phyloP scores from a whole-genome alignment of 1,140 invertebrate species.

The Drosophila lacertosa region DNA sequence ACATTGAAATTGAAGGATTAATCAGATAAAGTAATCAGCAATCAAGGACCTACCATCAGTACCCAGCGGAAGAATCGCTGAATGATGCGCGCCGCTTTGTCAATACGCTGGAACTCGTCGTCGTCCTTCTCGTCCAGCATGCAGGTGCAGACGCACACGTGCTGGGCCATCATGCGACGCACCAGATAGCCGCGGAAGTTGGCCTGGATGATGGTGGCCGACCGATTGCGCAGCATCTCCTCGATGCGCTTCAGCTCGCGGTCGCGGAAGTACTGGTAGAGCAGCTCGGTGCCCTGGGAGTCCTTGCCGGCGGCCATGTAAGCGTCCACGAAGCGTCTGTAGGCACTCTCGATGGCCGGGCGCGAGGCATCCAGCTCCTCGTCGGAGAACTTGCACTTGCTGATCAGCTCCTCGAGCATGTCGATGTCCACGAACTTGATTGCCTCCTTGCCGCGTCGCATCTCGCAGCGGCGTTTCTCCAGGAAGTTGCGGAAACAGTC shows the following conservation, averaged over 20 bases:
- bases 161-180: constrained; percentile 41
- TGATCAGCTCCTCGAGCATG: constrained; percentile 70
- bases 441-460: constrained; percentile 59
- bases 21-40: not conserved
- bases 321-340: constrained; percentile 75
- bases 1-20: not conserved
- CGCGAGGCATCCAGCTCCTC: constrained; percentile 61
- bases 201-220: constrained; percentile 70
- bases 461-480: constrained; percentile 71
- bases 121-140: constrained; percentile 30
- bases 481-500: constrained; percentile 78
- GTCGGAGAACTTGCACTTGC: constrained; percentile 64
- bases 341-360: constrained; percentile 74
- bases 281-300: constrained; percentile 64
- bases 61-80: constrained; percentile 63
- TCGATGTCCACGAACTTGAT: constrained; percentile 68
- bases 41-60: constrained; percentile 32
- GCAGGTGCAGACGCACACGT: constrained; percentile 61
- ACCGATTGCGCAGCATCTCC: constrained; percentile 30
- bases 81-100: constrained; percentile 51
- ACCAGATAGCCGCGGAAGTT: constrained; percentile 62
- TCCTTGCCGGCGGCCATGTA: constrained; percentile 69
- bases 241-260: constrained; percentile 68
- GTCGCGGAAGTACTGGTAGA: constrained; percentile 78
- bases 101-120: constrained; percentile 10